Base-by-base conservation (phyloP, 2,888 invertebrate species). In the Heliconius ismenius region DNA sequence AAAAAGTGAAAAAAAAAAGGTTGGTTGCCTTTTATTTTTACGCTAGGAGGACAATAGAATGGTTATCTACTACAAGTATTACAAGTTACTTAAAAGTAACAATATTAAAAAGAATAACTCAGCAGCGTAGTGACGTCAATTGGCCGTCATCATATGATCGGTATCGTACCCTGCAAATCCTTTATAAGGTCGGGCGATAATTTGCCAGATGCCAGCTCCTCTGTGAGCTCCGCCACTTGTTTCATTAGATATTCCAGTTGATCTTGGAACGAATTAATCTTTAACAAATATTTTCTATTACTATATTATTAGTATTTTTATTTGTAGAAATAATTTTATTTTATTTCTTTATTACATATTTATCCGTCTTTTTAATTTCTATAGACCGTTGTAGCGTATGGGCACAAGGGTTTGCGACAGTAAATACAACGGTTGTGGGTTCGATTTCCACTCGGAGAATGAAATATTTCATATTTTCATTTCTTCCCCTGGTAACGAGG, bases 191-290 rank as follows among this genome's bases (percentile, higher is more conserved):
- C 91, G 62, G 91, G 90, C 28, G 91, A 86, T 28, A 91, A 58
- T 77, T 87, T 86, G 21, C 86, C 88, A 13, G 80, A 81, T 4
- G 82, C 58, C 3, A 83, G 64, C 32, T 86, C 86, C 15, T 83
- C 78, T 18, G 83, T 80, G n/a, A 85, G 15, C 18, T 72, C 36
- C 26, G 83, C 81, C n/a, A 90, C 83, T 84, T 92, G 89, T 79
- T 85, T 89, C 76, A 94, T 89, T 58, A 96, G 82, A 77, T 91
- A 88, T 26, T 89, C 90, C 69, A 95, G 82, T 83, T 95, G 92
- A 76, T 93, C 91, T 86, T 95, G 94, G 82, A 95, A 86, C 1
- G 90, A 90, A 74, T 83, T 86, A 15, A 95, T 83, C 91, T 95
- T 90, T 32, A 91, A 76, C 1, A 65, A 15, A 28, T 39, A 68